Conservation (phyloP, 2,888 invertebrate genomes). For the Caprella mutica region DNA sequence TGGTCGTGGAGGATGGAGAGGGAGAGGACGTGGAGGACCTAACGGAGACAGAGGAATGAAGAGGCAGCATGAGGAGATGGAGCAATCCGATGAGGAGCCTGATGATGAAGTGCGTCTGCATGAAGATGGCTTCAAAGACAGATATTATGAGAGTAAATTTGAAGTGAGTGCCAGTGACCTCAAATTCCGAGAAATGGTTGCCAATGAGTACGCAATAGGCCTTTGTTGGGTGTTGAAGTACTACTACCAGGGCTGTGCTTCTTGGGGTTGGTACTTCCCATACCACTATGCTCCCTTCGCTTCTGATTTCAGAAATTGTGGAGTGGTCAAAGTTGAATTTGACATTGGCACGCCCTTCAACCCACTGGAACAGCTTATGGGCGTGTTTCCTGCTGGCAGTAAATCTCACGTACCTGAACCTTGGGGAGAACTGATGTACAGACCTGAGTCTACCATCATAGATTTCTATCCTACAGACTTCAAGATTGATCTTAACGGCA, state of each 20-base stretch:
- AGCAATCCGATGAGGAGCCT: constrained; percentile 53
- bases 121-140: constrained; percentile 96
- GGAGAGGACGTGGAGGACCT: background rate
- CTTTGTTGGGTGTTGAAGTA: constrained; percentile 49
- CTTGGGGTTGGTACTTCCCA: constrained; percentile 99
- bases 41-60: constrained; percentile 7
- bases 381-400: constrained; percentile 97
- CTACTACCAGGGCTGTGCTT: constrained; percentile 66
- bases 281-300: constrained; percentile 99
- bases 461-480: constrained; percentile 98
- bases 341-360: constrained; percentile 89
- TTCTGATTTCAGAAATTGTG: constrained; percentile 90
- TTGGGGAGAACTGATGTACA: constrained; percentile 87
- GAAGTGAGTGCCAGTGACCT: constrained; percentile 62
- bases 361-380: constrained; percentile 97
- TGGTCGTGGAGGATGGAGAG: background rate
- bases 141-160: constrained; percentile 93
- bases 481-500: constrained; percentile 90
- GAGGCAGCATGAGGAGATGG: constrained; percentile 24
- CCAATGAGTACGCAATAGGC: constrained; percentile 86
- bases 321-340: constrained; percentile 67
- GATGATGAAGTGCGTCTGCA: constrained; percentile 82
- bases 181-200: constrained; percentile 81
- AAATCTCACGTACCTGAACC: constrained; percentile 81
- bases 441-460: constrained; percentile 84